phyloP scores from a whole-genome alignment of 2,797 vertebrate species.

The Danio jaintianensis region DNA sequence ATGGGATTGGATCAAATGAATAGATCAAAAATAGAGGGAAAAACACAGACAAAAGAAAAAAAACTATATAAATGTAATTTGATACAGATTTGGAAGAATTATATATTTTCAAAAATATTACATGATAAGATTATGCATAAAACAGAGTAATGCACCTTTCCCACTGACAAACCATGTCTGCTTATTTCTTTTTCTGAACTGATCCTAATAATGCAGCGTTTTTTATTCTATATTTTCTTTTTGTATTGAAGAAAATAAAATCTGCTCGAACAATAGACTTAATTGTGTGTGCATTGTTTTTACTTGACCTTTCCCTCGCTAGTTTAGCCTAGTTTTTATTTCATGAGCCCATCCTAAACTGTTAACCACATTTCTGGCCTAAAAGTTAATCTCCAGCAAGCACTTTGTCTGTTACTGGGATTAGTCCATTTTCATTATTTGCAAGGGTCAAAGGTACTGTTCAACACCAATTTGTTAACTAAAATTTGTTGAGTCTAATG shows the following conservation, averaged over 20 bases:
- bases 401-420: constrained; percentile 58
- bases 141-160: not conserved
- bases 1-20: too few relatives aligned
- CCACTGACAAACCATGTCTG: not conserved
- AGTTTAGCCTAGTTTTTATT: constrained; percentile 45
- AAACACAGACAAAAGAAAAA: too few relatives aligned
- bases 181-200: too few relatives aligned
- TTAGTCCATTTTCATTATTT: constrained; percentile 75
- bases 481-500: constrained; percentile 68
- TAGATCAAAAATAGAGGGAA: too few relatives aligned
- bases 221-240: too few relatives aligned
- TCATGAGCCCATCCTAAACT: constrained; percentile 64
- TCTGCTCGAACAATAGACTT: constrained; percentile 11
- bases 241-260: too few relatives aligned
- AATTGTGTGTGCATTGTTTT: constrained; percentile 16
- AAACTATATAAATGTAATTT: too few relatives aligned
- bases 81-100: too few relatives aligned
- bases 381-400: constrained; percentile 69
- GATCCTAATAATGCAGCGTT: too few relatives aligned
- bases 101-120: too few relatives aligned
- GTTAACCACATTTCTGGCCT: constrained; percentile 69
- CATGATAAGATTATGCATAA: too few relatives aligned
- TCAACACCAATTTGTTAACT: constrained; percentile 70
- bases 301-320: not conserved
- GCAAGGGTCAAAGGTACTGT: constrained; percentile 64